Evolutionary conservation across 2,888 invertebrate genomes (phyloP), one percentile per base, ranked within the genome.

Genomic region (Drosophila mulleri): DNA sequence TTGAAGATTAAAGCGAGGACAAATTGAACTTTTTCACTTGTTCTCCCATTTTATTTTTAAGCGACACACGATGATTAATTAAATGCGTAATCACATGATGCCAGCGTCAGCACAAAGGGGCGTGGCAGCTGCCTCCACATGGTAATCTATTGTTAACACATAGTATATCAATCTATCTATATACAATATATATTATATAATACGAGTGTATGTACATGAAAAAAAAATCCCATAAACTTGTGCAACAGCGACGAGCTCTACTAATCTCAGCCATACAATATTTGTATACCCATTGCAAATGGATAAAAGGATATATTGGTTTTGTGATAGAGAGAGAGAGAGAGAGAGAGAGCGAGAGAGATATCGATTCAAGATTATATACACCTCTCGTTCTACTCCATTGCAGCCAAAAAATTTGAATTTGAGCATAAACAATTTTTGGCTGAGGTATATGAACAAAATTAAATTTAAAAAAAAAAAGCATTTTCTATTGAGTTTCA

Each of bases 21-120:
- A 65, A 75, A 78, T 48, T 54, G 45, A 44, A 20, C 8, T 41
- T 41, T 63, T 12, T 42, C 23, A 48, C 48, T 32, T n/a, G 48
- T 8, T 35, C 48, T 41, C 37, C n/a, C 37, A 29, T 52, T 44
- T 35, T 4, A 29, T 14, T 39, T 45, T 50, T 44, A 70, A 59
- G 64, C 57, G 57, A 56, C 41, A 70, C 52, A 62, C 45, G 57
- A 48, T 72, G 78, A 75, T 68, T 75, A 72, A 81, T 83, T 78
- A 59, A 71, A 61, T 67, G 63, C 37, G 39, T 39, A 53, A 32
- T 56, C 65, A 45, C 60, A 61, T 62, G 47, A 47, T 47, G 26
- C 26, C 23, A 54, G 29, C 44, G 14, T 45, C n/a, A 37, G 35
- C 61, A 23, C 20, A 23, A 26, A 3, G 53, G n/a, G 54, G 67